These are phyloP conservation scores for Macaria liturata DNA, from an alignment of 2,888 invertebrate species.

Conservation along the genomic window DNA sequence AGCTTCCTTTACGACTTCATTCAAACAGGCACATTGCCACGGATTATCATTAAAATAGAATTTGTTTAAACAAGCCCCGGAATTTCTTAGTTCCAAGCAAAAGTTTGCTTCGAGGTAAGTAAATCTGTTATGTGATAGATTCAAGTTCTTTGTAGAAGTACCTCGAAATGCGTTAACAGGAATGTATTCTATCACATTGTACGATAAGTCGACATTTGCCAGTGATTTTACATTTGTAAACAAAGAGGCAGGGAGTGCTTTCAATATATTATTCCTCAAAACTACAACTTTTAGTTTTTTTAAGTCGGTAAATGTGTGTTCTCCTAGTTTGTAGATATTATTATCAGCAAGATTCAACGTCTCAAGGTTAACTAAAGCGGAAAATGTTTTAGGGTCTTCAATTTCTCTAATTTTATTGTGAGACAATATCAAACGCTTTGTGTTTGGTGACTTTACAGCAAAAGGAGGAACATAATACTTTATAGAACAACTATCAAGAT, in stretches of 20 bases:
- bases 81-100: slow-evolving; percentile 60
- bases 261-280: slow-evolving; percentile 58
- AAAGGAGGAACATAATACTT: slow-evolving; percentile 53
- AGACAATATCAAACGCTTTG: slow-evolving; percentile 55
- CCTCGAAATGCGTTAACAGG: slow-evolving; percentile 60
- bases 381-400: slow-evolving; percentile 38
- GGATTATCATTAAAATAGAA: slow-evolving; percentile 72
- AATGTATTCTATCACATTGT: slow-evolving; percentile 56
- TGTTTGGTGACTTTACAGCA: slow-evolving; percentile 53
- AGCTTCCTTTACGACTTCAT: slow-evolving; percentile 58
- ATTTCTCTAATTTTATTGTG: slow-evolving; percentile 55
- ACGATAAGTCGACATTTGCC: slow-evolving; percentile 56
- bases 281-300: slow-evolving; percentile 55
- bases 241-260: slow-evolving; percentile 51
- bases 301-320: slow-evolving; percentile 53
- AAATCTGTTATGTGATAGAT: slow-evolving; percentile 60
- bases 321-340: slow-evolving; percentile 49
- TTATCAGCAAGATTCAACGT: slow-evolving; percentile 59
- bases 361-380: slow-evolving; percentile 53
- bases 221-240: slow-evolving; percentile 54
- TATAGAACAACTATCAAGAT: slow-evolving; percentile 51
- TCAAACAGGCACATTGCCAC: slow-evolving; percentile 69
- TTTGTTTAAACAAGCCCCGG: slow-evolving; percentile 54
- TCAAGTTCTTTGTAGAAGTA: slow-evolving; percentile 56
- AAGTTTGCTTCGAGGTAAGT: slow-evolving; percentile 66